phyloP scores from a whole-genome alignment of 1,140 invertebrate genomes.

The Acyrthosiphon pisum region DNA sequence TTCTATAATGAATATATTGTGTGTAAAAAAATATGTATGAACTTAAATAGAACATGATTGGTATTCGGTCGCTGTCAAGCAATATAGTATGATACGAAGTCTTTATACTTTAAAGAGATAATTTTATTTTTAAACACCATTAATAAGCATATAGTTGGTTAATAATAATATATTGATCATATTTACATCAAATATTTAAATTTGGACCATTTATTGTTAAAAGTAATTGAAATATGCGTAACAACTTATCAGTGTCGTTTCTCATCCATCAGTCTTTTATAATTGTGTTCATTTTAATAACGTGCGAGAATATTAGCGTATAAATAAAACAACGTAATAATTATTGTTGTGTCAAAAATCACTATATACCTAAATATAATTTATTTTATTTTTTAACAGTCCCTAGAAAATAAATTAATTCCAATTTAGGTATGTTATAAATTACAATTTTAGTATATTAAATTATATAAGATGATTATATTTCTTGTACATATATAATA shows the following conservation, averaged over 20 bases:
- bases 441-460: not conserved
- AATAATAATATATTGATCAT: too few species aligned
- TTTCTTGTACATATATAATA: not conserved
- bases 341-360: not conserved
- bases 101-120: not conserved
- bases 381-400: slow-evolving; percentile 6
- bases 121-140: too few species aligned
- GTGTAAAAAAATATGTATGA: not conserved
- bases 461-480: not conserved
- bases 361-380: not conserved
- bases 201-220: not conserved
- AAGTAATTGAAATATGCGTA: not conserved
- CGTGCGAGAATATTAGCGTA: not conserved
- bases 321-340: not conserved
- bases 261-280: not conserved
- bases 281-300: not conserved
- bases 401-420: not conserved
- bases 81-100: not conserved
- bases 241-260: not conserved
- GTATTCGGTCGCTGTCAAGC: not conserved
- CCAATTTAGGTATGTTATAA: not conserved
- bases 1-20: not conserved
- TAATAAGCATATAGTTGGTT: too few species aligned
- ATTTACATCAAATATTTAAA: not conserved
- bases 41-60: not conserved